A percentile compares a stretch with the other conserved stretches of the same genome.
Conservation (phyloP, 2,797 vertebrate species). For the Rhabdomys pumilio region DNA sequence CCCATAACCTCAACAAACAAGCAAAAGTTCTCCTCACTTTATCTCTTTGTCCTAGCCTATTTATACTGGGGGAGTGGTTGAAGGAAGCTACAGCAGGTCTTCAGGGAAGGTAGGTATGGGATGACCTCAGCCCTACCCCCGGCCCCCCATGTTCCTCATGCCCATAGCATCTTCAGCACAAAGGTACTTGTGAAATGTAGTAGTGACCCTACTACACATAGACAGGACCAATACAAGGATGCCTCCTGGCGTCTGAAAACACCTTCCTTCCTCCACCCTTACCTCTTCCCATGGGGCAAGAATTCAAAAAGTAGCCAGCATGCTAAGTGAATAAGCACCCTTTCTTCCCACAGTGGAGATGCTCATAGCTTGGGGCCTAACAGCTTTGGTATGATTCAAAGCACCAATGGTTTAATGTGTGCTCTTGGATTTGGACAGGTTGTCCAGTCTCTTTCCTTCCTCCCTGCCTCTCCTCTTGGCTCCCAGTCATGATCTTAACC, state of each 20-base stretch:
- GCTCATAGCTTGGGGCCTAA: background rate
- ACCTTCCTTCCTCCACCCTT: background rate
- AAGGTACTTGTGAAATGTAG: background rate
- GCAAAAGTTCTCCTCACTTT: background rate
- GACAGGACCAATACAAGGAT: background rate
- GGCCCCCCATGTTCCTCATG: background rate
- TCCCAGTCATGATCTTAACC: background rate
- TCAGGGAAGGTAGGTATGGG: background rate
- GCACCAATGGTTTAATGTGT: background rate
- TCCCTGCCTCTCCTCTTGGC: background rate
- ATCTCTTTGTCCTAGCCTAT: background rate
- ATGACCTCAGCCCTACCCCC: background rate
- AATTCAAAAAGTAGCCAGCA: background rate
- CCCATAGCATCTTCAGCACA: background rate
- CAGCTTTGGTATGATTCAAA: background rate
- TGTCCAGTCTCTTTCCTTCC: background rate
- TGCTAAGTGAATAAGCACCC: background rate
- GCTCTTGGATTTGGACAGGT: background rate
- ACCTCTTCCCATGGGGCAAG: background rate
- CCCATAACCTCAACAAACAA: background rate
- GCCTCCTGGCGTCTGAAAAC: background rate
- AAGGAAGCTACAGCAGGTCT: background rate
- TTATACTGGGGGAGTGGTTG: background rate
- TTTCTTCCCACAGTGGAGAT: background rate
- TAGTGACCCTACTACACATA: background rate